Evolutionary conservation across 2,797 vertebrate species (phyloP), one percentile per base, ranked within the genome.

Genomic region (Sebastes hubbsi): DNA sequence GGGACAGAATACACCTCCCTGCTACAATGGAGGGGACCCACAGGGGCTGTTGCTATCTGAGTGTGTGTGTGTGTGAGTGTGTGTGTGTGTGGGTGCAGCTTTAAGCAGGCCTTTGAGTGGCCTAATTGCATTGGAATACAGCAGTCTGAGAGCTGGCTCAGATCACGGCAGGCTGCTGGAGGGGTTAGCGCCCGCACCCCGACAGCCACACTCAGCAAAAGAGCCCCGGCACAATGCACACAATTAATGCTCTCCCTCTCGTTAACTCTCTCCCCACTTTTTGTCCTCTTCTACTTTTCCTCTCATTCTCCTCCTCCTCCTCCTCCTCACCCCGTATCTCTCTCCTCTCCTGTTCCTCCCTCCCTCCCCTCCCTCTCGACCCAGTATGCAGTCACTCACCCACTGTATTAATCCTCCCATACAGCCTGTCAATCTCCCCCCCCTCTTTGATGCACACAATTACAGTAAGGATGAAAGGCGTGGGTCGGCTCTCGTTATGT

Each of bases 121-220:
- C 94, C 96, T 97, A 98, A 97, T 97, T 98, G 96, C 96, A 96
- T 97, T 97, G 97, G 96, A 98, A 97, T 97, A 97, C 96, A 95
- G 96, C 96, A 96, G 95, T 92, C 92, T 96, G 95, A 95, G 96
- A 95, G 95, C 95, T 94, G 94, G 94, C 90, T 96, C 95, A 95
- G 96, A 95, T 96, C 96, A 91, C 96, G 97, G 95, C 95, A 94
- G 96, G 95, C 95, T 96, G 95, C 90, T 96, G 93, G 95, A 97
- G 97, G 97, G 96, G 95, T 97, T 94, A 96, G 94, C 73, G 92
- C 93, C 95, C 76, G 96, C 96, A 96, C 95, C 95, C 92, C 95
- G 95, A 96, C 95, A 94, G 75, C 93, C 95, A 95, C 96, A 96
- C 95, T 96, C 95, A 94, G 92, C 91, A 92, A 96, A 94, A 95